Base-by-base conservation (phyloP, 1,140 invertebrate genomes). In the Uloborus diversus region DNA sequence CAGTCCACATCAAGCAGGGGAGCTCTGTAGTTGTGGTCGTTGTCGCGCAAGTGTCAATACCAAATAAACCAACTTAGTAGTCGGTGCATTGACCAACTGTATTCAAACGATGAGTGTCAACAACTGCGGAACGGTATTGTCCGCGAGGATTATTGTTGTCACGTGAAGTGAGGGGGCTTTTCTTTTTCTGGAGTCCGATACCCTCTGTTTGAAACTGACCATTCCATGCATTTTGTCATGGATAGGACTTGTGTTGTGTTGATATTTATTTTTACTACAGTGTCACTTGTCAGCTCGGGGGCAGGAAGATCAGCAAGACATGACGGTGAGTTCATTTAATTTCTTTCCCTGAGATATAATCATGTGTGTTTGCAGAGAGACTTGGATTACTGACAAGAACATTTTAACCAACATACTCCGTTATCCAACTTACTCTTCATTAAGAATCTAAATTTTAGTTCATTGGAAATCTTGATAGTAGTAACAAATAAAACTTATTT, bases 271-370 rank as follows among this genome's bases (percentile, higher is more conserved):
- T 71, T 71, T 51, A 42, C 35, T 27, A 32, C 17, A 37, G 25
- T 42, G 25, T 9, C 13, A 17, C 23, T 59, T 30, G 69, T 71
- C 2, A 0, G n/a, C 4, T 59, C 61, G 4, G 73, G 11, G 1
- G 28, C 42, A 5, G 42, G 61, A 30, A 11, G 61, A 14, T 62
- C 49, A 5, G 42, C 61, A 3, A 64, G 73, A 49, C 73, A 65
- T 17, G 49, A 76, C 30, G 73, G 73, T 76, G 17, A 76, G 73
- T 65, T 32, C 1, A 59, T 53, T 20, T 20, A 17, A 53, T 53
- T 53, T 9, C 13, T 20, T n/a, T n/a, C n/a, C n/a, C n/a, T n/a
- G n/a, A n/a, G n/a, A n/a, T n/a, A n/a, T n/a, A n/a, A n/a, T n/a
- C n/a, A n/a, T n/a, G n/a, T n/a, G n/a, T n/a, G n/a, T n/a, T n/a